Conservation (phyloP, 2,797 vertebrate species). For the Catostomus latipinnis region DNA sequence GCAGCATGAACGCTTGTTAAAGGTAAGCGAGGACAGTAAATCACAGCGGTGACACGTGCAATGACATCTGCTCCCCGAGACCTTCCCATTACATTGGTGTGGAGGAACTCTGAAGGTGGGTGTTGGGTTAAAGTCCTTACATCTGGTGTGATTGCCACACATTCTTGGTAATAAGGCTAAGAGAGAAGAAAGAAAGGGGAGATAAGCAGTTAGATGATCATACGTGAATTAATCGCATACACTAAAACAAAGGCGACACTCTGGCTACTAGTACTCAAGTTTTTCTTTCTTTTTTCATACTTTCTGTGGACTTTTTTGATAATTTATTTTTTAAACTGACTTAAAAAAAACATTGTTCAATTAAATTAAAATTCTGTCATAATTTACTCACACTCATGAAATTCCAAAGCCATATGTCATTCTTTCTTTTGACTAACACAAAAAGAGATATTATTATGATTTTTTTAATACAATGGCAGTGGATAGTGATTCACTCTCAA, state of each 20-base stretch:
- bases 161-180: slow-evolving; percentile 55
- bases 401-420: too few relatives aligned
- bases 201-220: slow-evolving; percentile 3
- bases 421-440: too few relatives aligned
- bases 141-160: slow-evolving; percentile 61
- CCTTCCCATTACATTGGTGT: slow-evolving; percentile 57
- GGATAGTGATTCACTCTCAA: too few relatives aligned
- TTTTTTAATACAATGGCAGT: too few relatives aligned
- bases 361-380: too few relatives aligned
- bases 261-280: too few relatives aligned
- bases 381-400: too few relatives aligned
- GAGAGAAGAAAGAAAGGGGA: slow-evolving; percentile 54
- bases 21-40: slow-evolving; percentile 59
- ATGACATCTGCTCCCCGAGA: slow-evolving; percentile 70
- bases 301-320: too few relatives aligned
- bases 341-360: background rate
- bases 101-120: slow-evolving; percentile 58
- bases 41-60: slow-evolving; percentile 71
- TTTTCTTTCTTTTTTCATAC: background rate
- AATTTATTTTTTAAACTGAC: background rate
- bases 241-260: too few relatives aligned
- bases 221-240: slow-evolving; percentile 6
- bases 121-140: slow-evolving; percentile 63
- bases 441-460: too few relatives aligned
- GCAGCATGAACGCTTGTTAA: slow-evolving; percentile 67